Percentiles rank a stretch among this genome's conserved stretches.
These are phyloP conservation scores for Nesometra sesokonis DNA, from an alignment of 35 echinoderm and acorn worm genomes.

Conservation along the genomic window DNA sequence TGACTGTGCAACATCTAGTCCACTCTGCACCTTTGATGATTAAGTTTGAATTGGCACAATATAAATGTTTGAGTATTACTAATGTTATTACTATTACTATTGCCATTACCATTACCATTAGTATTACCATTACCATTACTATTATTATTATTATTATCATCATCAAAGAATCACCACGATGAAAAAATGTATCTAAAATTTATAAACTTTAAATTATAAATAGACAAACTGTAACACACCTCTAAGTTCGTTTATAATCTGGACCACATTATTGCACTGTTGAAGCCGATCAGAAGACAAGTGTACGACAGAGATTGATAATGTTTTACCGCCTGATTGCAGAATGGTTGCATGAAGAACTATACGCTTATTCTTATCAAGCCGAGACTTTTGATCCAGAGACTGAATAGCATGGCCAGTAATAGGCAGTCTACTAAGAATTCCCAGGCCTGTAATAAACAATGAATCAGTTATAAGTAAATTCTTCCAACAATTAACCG, in stretches of 20 bases:
- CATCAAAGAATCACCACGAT: no score
- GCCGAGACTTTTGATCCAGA: conserved; percentile 26
- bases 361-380: conserved; percentile 39
- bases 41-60: no score
- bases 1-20: no score
- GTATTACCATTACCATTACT: no score
- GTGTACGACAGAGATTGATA: conserved; percentile 38
- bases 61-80: no score
- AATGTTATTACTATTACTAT: no score
- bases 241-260: conserved; percentile 42
- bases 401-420: conserved; percentile 5
- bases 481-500: background rate
- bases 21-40: no score
- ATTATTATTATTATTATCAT: no score
- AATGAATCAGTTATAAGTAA: background rate
- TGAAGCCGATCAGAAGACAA: conserved; percentile 57
- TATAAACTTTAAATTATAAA: background rate
- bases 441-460: conserved; percentile 32
- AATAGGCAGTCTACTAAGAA: conserved; percentile 46
- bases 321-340: background rate
- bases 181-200: background rate
- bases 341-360: conserved; percentile 37
- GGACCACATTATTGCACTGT: conserved; percentile 59
- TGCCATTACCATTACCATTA: no score
- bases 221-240: conserved; percentile 30